These are phyloP conservation scores for Rhinogobio ventralis DNA, from an alignment of 2,797 vertebrate species.

Conservation along the genomic window DNA sequence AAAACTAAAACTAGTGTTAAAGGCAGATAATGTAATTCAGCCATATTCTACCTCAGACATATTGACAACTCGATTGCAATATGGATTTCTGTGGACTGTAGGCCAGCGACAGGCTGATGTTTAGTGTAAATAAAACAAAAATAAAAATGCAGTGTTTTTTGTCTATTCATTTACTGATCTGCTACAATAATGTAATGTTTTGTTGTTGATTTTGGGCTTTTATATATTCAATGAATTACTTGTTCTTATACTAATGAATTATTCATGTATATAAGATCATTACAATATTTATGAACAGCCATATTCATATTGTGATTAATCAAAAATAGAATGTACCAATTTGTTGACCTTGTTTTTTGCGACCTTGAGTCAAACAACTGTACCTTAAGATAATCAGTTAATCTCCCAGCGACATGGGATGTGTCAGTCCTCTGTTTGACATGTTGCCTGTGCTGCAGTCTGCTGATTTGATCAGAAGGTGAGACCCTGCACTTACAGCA, in stretches of 20 bases:
- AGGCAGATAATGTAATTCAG: neutral
- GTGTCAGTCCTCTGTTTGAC: conserved; percentile 31
- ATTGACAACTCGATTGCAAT: neutral
- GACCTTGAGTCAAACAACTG: neutral
- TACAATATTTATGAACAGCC: neutral
- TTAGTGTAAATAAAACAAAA: neutral
- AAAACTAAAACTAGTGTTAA: neutral
- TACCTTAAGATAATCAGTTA: neutral
- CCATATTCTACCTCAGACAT: neutral
- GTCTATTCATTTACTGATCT: neutral
- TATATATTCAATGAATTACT: neutral
- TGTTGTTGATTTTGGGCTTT: neutral
- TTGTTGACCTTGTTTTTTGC: neutral
- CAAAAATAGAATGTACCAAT: neutral
- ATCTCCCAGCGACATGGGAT: neutral
- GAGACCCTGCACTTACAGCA: conserved; percentile 17
- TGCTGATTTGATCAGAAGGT: conserved; percentile 27
- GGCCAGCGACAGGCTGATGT: neutral
- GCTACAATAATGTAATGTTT: neutral
- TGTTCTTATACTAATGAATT: no score
- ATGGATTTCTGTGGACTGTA: neutral
- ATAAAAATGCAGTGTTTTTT: neutral
- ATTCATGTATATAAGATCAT: neutral
- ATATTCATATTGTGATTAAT: neutral
- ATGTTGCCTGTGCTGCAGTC: conserved; percentile 6